phyloP scores from a whole-genome alignment of 2,113 vertebrate species.

The Tragelaphus imberbis region DNA sequence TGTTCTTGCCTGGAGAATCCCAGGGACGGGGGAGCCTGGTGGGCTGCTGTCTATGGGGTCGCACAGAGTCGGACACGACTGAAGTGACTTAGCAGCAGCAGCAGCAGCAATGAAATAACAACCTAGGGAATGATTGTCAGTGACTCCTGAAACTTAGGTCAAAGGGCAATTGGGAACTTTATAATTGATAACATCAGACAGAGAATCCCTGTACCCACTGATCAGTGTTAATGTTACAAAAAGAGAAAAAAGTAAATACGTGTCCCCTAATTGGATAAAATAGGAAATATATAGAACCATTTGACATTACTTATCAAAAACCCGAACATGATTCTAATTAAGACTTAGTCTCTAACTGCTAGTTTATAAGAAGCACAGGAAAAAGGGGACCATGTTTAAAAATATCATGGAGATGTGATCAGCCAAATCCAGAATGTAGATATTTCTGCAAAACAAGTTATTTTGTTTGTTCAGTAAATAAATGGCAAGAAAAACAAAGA shows the following conservation, averaged over 20 bases:
- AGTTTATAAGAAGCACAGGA: neutral
- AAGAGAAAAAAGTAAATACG: neutral
- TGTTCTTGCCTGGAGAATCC: too few species aligned
- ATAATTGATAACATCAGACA: neutral
- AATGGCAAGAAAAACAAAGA: neutral
- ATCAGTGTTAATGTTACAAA: neutral
- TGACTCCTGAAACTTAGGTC: neutral
- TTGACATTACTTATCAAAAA: neutral
- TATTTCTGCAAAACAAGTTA: neutral
- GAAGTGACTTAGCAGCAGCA: too few species aligned
- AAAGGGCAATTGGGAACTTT: neutral
- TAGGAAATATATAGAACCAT: neutral
- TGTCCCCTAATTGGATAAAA: neutral
- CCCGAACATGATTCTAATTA: neutral
- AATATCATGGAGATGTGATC: neutral
- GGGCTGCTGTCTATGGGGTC: too few species aligned
- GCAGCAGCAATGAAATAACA: neutral
- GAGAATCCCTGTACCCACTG: neutral
- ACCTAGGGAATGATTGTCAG: neutral
- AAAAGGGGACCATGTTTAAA: neutral
- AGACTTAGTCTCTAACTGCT: neutral
- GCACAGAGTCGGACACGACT: too few species aligned
- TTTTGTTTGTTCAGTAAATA: neutral
- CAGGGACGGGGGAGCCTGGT: too few species aligned
- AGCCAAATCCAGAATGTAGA: neutral